phyloP scores from a whole-genome alignment of 2,888 invertebrate species.

The Hypselothyrea guttata region DNA sequence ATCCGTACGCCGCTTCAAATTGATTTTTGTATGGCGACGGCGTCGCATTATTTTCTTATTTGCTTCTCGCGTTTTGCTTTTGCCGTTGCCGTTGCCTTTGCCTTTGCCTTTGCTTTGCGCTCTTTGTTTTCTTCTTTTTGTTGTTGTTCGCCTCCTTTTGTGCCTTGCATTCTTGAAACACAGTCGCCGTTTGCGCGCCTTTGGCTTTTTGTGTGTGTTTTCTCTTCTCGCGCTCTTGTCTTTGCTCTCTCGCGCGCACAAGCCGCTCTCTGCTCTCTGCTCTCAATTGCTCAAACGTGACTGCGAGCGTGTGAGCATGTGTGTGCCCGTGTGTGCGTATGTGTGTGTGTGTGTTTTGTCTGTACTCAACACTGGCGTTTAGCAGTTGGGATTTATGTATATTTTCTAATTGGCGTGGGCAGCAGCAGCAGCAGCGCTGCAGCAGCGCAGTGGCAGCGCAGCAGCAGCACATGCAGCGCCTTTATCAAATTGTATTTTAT shows the following conservation, averaged over 20 bases:
- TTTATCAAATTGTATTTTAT: conserved; percentile 1
- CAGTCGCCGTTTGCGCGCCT: conserved; percentile 68
- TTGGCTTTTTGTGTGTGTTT: conserved; percentile 39
- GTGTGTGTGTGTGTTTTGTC: conserved; percentile 20
- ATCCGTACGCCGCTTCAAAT: conserved; percentile 54
- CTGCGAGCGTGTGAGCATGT: conserved; percentile 24
- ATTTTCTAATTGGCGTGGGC: conserved; percentile 73
- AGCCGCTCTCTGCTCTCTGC: conserved; percentile 69
- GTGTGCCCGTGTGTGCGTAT: conserved; percentile 25
- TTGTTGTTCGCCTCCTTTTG: conserved; percentile 72
- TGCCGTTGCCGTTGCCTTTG: conserved; percentile 42
- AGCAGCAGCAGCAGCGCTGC: conserved; percentile 57
- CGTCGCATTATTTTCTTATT: conserved; percentile 68
- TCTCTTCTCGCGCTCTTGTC: conserved; percentile 38
- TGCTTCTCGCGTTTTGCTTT: conserved; percentile 67
- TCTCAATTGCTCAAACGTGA: conserved; percentile 51
- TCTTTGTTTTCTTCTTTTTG: conserved; percentile 69
- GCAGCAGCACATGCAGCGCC: too few species aligned
- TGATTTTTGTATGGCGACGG: conserved; percentile 63
- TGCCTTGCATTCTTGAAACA: conserved; percentile 68
- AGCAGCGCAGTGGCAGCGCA: too few species aligned
- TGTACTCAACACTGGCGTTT: conserved; percentile 50
- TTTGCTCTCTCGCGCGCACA: conserved; percentile 39
- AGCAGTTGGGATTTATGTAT: conserved; percentile 53
- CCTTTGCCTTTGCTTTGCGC: conserved; percentile 44